phyloP scores from a whole-genome alignment of 2,113 vertebrate species.

The Desmodus rotundus region DNA sequence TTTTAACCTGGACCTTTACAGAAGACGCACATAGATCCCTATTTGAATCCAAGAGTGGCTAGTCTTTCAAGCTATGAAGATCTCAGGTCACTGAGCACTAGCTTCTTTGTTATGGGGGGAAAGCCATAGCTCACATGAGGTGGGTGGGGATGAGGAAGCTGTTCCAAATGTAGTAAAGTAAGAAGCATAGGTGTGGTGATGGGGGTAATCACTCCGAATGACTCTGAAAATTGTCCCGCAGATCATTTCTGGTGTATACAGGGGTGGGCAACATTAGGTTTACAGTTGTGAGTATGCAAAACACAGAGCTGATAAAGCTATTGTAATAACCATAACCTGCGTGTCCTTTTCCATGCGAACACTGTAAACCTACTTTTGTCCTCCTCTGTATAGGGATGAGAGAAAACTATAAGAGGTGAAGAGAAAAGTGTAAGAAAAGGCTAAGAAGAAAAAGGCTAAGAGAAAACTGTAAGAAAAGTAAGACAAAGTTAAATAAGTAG shows the following conservation, averaged over 20 bases:
- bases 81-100: background rate
- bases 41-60: background rate
- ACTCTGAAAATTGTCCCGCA: accelerated
- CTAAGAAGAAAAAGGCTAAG: no score
- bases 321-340: no score
- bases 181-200: accelerated
- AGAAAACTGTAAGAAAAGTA: background rate
- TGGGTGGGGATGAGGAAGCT: background rate
- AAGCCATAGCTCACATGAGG: background rate
- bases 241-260: background rate
- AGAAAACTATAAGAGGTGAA: background rate
- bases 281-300: no score
- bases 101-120: background rate
- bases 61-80: background rate
- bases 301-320: no score
- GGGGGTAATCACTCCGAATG: no score
- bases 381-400: background rate
- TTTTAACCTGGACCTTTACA: background rate
- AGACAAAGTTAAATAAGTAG: background rate
- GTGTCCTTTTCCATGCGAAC: no score
- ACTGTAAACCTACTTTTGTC: no score
- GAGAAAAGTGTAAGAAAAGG: no score
- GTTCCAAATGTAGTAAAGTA: background rate
- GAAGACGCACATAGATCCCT: background rate
- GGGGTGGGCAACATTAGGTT: no score